Evolutionary conservation across 2,888 invertebrate genomes (phyloP).

Genomic region (Eupithecia tripunctaria): DNA sequence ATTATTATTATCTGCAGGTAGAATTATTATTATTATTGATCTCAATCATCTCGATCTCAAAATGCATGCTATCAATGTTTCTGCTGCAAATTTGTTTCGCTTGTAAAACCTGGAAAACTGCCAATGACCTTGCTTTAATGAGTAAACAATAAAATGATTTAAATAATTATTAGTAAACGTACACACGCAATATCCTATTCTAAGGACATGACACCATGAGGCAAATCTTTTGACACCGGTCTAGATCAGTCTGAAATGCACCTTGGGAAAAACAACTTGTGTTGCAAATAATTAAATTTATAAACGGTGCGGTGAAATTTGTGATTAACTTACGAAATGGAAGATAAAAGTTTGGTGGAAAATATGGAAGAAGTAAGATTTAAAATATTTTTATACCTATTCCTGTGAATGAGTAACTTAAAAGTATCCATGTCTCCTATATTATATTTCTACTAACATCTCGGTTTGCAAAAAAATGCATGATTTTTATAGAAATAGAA

Average conservation of each 20-base stretch:
- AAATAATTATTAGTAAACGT: conserved; percentile 18
- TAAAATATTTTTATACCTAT: background rate
- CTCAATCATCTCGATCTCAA: too few species aligned
- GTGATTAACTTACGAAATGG: background rate
- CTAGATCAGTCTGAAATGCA: conserved; percentile 18
- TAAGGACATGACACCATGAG: conserved; percentile 21
- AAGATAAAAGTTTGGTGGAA: background rate
- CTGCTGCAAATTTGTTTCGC: conserved; percentile 1
- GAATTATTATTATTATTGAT: too few species aligned
- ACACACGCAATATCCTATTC: conserved; percentile 20
- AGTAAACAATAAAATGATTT: conserved; percentile 18
- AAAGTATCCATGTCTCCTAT: background rate
- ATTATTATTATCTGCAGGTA: too few species aligned
- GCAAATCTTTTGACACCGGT: conserved; percentile 10
- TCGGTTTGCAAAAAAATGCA: too few species aligned
- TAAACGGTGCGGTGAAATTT: background rate
- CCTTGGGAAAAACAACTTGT: conserved; percentile 4
- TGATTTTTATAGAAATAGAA: too few species aligned
- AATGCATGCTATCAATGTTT: background rate
- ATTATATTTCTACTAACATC: background rate
- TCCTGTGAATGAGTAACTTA: background rate
- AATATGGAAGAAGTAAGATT: conserved; percentile 24
- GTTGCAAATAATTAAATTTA: background rate
- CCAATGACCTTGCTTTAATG: conserved; percentile 14
- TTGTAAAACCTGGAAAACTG: conserved; percentile 16